Evolutionary conservation across 2,113 vertebrate species (phyloP), one percentile per base, ranked within the genome.

Genomic region (Clupea harengus): DNA sequence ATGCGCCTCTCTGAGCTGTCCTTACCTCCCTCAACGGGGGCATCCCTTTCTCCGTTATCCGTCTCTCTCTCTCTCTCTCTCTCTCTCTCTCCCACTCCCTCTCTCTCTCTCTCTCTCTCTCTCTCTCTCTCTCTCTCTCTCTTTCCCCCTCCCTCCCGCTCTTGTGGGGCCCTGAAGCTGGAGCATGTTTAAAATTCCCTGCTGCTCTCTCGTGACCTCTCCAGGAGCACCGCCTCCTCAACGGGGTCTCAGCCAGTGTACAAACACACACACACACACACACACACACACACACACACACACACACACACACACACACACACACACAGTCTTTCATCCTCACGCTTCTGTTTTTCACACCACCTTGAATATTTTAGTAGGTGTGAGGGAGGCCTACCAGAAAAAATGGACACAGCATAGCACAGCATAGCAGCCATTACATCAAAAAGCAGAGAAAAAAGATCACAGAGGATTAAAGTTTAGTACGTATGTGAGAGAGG

Each of bases 151-250:
- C 64, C 28, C 64, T 11, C 91, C 78, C 82, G 87, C 85, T 84
- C 20, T 0, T 81, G 85, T 87, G 8, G n/a, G 25, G 7, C 25
- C 8, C 64, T 72, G 1, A 25, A 25, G 72, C 72, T 78, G 32
- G 28, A 39, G 32, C 72, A 78, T 94, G 93, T 93, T 95, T 93
- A 93, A 94, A 93, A 93, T 94, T 94, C 93, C 89, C 85, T 84
- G 89, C 84, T 50, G 87, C 91, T 78, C 32, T 32, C 72, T 18
- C 94, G 89, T 93, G 93, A 93, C 92, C 93, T 94, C 91, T 94
- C 91, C 86, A 92, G 94, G 93, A 92, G 86, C 89, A 28, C 81
- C 89, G 89, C 89, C 88, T 86, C 85, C 89, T 85, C 89, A 85
- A 84, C 86, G 88, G 86, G 86, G 49, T 72, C 87, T 91, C 91